Evolutionary conservation across 1,140 invertebrate genomes (phyloP), one percentile per base, ranked within the genome.

Genomic region (Drosophila saltans): DNA sequence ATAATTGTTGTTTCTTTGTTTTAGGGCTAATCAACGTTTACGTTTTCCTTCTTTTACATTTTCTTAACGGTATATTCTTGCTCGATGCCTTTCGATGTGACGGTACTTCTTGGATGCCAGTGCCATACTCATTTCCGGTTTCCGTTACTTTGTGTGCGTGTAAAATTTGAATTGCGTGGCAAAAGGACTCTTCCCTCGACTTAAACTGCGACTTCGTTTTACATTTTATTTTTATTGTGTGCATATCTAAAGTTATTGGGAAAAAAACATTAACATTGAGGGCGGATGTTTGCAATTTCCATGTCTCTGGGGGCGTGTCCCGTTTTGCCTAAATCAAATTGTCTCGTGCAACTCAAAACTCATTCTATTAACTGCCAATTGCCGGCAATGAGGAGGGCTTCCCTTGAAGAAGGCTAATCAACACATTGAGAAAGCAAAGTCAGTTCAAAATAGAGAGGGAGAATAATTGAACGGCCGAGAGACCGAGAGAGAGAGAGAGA

Each of bases 61-160:
- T 66, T 67, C 55, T 65, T 68, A 45, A 56, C 40, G 71, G 61
- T 72, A 68, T 62, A 30, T 16, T 58, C 45, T 33, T 36, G 41
- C 41, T 64, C 48, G 48, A 26, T n/a, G 28, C 16, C 16, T 16
- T 16, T 16, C 16, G 41, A 36, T 30, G 66, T 39, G 55, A 28
- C 43, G 69, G 70, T 78, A 75, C 81, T 69, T 48, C 60, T 62
- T 63, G 84, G 74, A 69, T 80, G 85, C 81, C 78, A 84, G 78
- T 80, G 84, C 81, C 75, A 84, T 89, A 73, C 85, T 89, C 84
- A 89, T 89, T 89, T 89, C 84, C 84, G 84, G 84, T 79, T 89
- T 89, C 84, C 84, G 84, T 78, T 89, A 76, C 84, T 89, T 88
- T 89, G 84, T 89, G 78, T 89, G 84, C 80, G 83, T 83, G 77